Base-by-base conservation (phyloP, 2,888 invertebrate species). In the Liopterus haemorrhoidalis region DNA sequence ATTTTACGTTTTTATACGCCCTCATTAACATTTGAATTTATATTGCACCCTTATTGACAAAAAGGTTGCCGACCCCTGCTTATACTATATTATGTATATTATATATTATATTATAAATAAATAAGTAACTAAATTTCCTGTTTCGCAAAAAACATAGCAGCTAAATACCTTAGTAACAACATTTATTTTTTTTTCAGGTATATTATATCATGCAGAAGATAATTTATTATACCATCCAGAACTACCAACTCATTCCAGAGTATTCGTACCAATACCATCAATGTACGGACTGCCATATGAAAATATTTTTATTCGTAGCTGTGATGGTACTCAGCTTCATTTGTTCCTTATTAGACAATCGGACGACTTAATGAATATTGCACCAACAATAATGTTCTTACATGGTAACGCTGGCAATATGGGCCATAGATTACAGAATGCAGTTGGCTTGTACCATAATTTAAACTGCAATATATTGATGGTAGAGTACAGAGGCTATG, bases 381-480 rank as follows among this genome's bases (percentile, higher is more conserved):
- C 78, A 40, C 89, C 91, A 0, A 94, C 94, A 6, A 72, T 95
- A 61, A 70, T 95, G 38, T 93, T 88, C 69, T 82, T 95, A 53
- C 95, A 96, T 72, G 95, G 95, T 4, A 96, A 95, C 77, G 95
- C 95, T 40, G 95, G 95, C 9, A 96, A 95, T 65, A 90, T 95
- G 78, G 95, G 95, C 0, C 94, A 95, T 64, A 81, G 86, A 53
- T 71, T 95, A 57, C 81, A 85, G 58, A 94, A 94, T 71, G 85
- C 85, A n/a, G 81, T 82, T 54, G 90, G 87, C 3, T 74, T 95
- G 46, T 91, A 84, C 66, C 79, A 85, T 57, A 79, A 83, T 59
- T 70, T 91, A 41, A 80, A 82, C 53, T 86, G 88, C 54, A 95
- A 96, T 65, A 77, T 95, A 53, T 69, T 95, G 33, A 79, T 94